These are phyloP conservation scores for Alcis repandata DNA, from an alignment of 2,888 invertebrate genomes.

Conservation along the genomic window DNA sequence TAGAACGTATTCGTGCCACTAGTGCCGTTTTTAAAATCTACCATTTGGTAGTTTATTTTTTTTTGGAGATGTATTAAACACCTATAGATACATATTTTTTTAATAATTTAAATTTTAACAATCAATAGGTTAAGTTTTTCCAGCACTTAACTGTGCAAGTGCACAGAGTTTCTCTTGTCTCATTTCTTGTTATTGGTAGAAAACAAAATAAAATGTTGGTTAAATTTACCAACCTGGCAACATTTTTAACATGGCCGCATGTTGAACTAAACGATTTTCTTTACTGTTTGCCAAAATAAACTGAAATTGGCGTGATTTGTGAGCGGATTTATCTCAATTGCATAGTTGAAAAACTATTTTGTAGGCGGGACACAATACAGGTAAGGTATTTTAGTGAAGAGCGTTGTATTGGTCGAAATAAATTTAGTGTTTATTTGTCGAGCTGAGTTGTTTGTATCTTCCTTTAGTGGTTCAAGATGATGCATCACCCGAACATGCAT, in stretches of 20 bases:
- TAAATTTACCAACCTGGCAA: conserved; percentile 53
- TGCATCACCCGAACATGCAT: conserved; percentile 87
- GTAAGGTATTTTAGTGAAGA: conserved; percentile 72
- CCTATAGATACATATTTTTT: no score
- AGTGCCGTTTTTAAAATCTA: no score
- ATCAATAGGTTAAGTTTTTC: no score
- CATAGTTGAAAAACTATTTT: conserved; percentile 65
- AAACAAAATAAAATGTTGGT: not conserved
- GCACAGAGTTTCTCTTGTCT: no score
- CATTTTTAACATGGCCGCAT: conserved; percentile 93
- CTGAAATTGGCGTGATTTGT: conserved; percentile 70
- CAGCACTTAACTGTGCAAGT: no score
- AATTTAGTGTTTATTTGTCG: conserved; percentile 74
- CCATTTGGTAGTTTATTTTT: no score
- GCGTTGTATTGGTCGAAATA: conserved; percentile 58
- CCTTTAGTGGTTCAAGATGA: conserved; percentile 78
- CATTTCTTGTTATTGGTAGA: not conserved
- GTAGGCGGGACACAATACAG: conserved; percentile 64
- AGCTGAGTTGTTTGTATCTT: conserved; percentile 73
- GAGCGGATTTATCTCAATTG: conserved; percentile 76
- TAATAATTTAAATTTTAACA: no score
- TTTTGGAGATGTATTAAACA: no score
- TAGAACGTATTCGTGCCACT: no score
- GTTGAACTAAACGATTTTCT: conserved; percentile 92
- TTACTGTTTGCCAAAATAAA: conserved; percentile 91